Evolutionary conservation across 2,113 vertebrate species (phyloP), one percentile per base, ranked within the genome.

Genomic region (Platysteira castanea): DNA sequence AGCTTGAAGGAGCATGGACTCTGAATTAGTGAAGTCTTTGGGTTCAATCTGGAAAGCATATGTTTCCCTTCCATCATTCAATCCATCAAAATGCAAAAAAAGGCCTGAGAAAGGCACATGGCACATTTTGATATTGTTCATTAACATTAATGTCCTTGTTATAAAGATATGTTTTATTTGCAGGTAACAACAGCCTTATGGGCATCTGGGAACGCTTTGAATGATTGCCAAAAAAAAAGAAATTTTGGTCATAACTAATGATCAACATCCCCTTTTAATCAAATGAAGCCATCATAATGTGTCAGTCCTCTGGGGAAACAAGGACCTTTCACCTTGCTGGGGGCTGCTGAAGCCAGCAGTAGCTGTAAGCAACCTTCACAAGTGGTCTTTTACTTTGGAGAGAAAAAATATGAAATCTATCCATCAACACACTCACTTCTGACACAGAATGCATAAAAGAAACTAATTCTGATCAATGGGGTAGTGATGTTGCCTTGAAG

Each of bases 251-350:
- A 95, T 95, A 97, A 97, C 95, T 98, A 98, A 98, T 97, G 98
- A 98, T 95, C 97, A 97, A 98, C 98, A 98, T 98, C 97, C 97
- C 95, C 97, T 98, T 98, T 98, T 98, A 98, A 98, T 98, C 98
- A 98, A 96, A 98, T 94, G 97, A 98, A 98, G 96, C 96, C 96
- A 86, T 98, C 97, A 97, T 96, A 97, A 98, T 96, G 97, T 97
- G 98, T 98, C 96, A 97, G 63, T 97, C 90, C 98, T 98, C 97
- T 56, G 31, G 97, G 95, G 97, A 84, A 97, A 97, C 98, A 97
- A 95, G 95, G 91, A 97, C 98, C 98, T 98, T 98, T 98, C 97
- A 98, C 98, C 98, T 97, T 90, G 39, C 21, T 64, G 95, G 95
- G 96, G 96, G 96, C 97, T 95, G 83, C 15, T 76, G 94, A 97